These are phyloP conservation scores for Hemicentrotus pulcherrimus DNA, from an alignment of 35 echinoderm and acorn worm genomes.

Conservation along the genomic window DNA sequence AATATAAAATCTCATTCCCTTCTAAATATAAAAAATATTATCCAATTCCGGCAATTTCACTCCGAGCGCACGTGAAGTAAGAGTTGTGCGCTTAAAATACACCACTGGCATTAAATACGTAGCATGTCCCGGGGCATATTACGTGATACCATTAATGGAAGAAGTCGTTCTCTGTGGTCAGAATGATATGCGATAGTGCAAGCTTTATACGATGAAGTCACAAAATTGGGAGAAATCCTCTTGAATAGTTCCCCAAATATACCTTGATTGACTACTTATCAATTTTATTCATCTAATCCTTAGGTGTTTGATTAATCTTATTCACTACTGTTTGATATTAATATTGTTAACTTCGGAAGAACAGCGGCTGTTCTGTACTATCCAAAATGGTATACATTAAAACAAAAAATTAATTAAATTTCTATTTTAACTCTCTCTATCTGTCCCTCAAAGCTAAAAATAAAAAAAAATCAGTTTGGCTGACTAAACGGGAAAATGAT, in stretches of 20 bases:
- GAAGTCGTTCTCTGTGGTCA: background rate
- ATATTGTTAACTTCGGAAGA: too few relatives aligned
- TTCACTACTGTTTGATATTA: too few relatives aligned
- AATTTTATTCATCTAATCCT: too few relatives aligned
- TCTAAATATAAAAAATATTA: constrained; percentile 1
- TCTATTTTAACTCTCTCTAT: too few relatives aligned
- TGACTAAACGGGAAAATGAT: too few relatives aligned
- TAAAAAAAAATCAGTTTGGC: too few relatives aligned
- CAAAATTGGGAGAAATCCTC: background rate
- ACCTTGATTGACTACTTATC: background rate
- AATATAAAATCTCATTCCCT: background rate
- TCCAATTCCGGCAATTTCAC: background rate
- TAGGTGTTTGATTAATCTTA: too few relatives aligned
- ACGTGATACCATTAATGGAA: background rate
- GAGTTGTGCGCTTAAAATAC: background rate
- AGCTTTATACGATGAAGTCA: background rate
- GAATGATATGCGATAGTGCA: too few relatives aligned
- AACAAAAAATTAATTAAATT: too few relatives aligned
- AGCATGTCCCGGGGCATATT: background rate
- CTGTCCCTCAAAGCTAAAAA: too few relatives aligned
- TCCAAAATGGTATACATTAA: too few relatives aligned
- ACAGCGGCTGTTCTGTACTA: too few relatives aligned
- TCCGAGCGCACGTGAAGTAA: background rate
- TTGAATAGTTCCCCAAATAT: background rate
- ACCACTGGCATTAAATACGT: background rate